Base-by-base conservation (phyloP, 2,888 invertebrate species). In the Acanthosepion pharaonis region DNA sequence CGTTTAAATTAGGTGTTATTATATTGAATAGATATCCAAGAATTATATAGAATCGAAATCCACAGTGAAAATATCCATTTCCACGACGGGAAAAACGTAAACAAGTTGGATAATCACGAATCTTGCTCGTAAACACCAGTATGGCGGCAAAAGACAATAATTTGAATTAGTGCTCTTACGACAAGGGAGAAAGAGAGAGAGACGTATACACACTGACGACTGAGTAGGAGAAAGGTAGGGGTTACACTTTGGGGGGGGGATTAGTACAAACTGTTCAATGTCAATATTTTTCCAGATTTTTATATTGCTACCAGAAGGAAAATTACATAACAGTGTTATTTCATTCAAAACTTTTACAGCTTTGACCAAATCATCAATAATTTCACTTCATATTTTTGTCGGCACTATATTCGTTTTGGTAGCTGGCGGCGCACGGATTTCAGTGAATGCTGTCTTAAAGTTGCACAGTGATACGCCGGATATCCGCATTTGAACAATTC, bases 81-180 rank as follows among this genome's bases (percentile, higher is more conserved):
- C 53, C 49, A 93, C 53, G 20, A 93, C 49, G 93, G 53, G 51
- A 78, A 78, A 93, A 53, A 93, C 49, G 53, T 53, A 93, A 93
- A 93, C 93, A 93, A 93, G 51, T 93, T 51, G 18, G 93, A 93
- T 93, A 28, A 48, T 93, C 51, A 93, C n/a, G 53, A 53, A 93
- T 93, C 93, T 93, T 51, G 51, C 93, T 93, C 93, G 78, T 93
- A 93, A 49, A 93, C 93, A 93, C 51, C 93, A 93, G 93, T 93
- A 93, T 93, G 93, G 93, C 93, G 93, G 93, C 49, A 53, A 93
- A 53, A 49, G 51, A 93, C 78, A 78, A 33, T 49, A 23, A 49
- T 92, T 94, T 94, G 64, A 94, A 94, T 94, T 94, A 94, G 94
- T 94, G 53, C 94, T 42, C 33, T 55, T 64, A 64, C 94, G 92